Conservation (phyloP, 2,113 vertebrate genomes). For the Chrysemys picta region DNA sequence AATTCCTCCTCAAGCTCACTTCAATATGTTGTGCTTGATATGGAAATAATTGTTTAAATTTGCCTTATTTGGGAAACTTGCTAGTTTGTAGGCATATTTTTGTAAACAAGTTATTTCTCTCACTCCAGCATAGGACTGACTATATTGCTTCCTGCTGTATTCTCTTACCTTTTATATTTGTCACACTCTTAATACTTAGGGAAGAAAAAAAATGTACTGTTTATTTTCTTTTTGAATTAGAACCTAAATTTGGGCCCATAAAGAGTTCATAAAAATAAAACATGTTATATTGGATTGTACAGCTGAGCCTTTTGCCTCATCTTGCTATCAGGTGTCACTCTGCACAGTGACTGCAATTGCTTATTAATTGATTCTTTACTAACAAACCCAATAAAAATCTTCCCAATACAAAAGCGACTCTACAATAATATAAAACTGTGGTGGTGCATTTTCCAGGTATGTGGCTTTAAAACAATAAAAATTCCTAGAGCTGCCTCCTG, state of each 20-base stretch:
- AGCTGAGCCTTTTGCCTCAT: neutral
- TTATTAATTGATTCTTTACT: neutral
- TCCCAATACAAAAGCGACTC: neutral
- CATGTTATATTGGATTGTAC: neutral
- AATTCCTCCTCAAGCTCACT: neutral
- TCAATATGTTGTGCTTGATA: neutral
- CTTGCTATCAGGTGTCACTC: neutral
- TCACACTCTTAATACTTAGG: neutral
- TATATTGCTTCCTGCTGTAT: fast-evolving
- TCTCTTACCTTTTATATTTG: neutral
- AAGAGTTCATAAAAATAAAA: neutral
- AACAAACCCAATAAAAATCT: neutral
- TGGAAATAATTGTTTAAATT: neutral
- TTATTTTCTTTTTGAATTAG: slow-evolving; percentile 2
- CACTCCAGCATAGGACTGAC: neutral
- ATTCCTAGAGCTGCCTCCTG: neutral
- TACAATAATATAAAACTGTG: neutral
- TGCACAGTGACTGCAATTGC: neutral
- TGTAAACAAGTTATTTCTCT: neutral
- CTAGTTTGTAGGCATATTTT: neutral
- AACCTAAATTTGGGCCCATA: neutral
- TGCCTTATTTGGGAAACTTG: fast-evolving
- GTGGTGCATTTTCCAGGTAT: neutral
- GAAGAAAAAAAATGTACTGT: neutral
- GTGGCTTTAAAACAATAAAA: neutral